Conservation (phyloP, 2,888 invertebrate genomes). For the Scelioninae gen. 1 region DNA sequence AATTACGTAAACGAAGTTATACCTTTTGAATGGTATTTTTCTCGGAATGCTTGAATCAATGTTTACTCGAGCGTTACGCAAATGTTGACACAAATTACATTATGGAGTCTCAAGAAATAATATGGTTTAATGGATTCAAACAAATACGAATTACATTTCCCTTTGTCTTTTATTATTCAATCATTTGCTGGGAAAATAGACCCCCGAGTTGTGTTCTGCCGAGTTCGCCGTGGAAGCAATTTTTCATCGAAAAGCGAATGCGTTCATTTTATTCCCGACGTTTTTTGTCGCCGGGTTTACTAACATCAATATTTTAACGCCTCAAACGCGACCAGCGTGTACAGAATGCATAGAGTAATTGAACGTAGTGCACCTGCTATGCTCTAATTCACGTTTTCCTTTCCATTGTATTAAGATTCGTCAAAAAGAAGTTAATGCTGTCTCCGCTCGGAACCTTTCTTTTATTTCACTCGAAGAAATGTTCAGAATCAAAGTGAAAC, state of each 20-base stretch:
- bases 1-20: slow-evolving; percentile 35
- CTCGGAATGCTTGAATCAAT: slow-evolving; percentile 46
- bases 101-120: slow-evolving; percentile 56
- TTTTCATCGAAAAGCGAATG: slow-evolving; percentile 36
- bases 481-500: slow-evolving; percentile 60
- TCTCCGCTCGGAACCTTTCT: slow-evolving; percentile 42
- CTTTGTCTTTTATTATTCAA: slow-evolving; percentile 52
- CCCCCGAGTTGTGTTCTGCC: neutral
- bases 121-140: slow-evolving; percentile 54
- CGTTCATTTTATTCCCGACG: slow-evolving; percentile 22
- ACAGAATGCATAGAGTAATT: slow-evolving; percentile 48
- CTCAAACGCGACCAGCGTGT: slow-evolving; percentile 15
- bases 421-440: slow-evolving; percentile 52
- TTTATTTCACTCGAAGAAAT: slow-evolving; percentile 57
- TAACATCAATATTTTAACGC: slow-evolving; percentile 55
- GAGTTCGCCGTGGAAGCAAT: slow-evolving; percentile 31
- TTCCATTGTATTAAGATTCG: slow-evolving; percentile 48
- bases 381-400: slow-evolving; percentile 60
- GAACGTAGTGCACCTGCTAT: slow-evolving; percentile 41
- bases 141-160: slow-evolving; percentile 48
- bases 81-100: slow-evolving; percentile 60
- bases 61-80: slow-evolving; percentile 41
- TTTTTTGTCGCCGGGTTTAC: slow-evolving; percentile 25
- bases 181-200: slow-evolving; percentile 46
- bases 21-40: slow-evolving; percentile 38